A percentile compares a stretch with the other conserved stretches of the same genome.
phyloP scores from a whole-genome alignment of 2,888 invertebrate genomes.

The Temnothorax ravouxi region DNA sequence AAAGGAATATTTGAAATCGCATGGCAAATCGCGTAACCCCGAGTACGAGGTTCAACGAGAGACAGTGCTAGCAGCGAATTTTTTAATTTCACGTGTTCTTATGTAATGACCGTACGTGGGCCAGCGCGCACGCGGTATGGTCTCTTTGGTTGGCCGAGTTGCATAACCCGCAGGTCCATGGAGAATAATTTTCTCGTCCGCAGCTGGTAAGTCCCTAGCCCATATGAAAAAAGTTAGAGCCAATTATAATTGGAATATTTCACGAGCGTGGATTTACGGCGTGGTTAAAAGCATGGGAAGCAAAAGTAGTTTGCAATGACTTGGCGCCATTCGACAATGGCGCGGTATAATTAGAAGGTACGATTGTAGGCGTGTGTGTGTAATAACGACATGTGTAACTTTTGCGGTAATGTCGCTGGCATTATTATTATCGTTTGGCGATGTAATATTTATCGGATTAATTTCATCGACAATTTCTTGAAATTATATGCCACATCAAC shows the following conservation, averaged over 20 bases:
- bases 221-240: conserved; percentile 77
- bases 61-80: conserved; percentile 57
- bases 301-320: conserved; percentile 62
- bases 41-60: conserved; percentile 13
- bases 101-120: conserved; percentile 60
- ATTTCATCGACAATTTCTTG: conserved; percentile 32
- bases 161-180: conserved; percentile 59
- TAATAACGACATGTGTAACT: conserved; percentile 53
- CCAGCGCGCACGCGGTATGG: neutral
- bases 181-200: conserved; percentile 70
- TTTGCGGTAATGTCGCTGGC: conserved; percentile 24
- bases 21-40: conserved; percentile 43
- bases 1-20: conserved; percentile 59
- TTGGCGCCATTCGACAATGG: conserved; percentile 60
- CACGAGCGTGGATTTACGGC: conserved; percentile 67
- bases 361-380: neutral
- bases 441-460: conserved; percentile 44
- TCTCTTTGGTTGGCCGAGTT: conserved; percentile 56
- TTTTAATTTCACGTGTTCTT: conserved; percentile 60
- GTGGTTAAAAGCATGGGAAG: conserved; percentile 50
- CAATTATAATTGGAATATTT: conserved; percentile 77
- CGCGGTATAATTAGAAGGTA: conserved; percentile 57
- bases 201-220: conserved; percentile 63
- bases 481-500: conserved; percentile 27
- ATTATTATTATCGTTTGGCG: conserved; percentile 22